Percentiles rank a stretch among this genome's conserved stretches.
These are phyloP conservation scores for Dendrophyllia cribrosa DNA, from an alignment of 64 coral and sea anemone genomes.

Conservation along the genomic window DNA sequence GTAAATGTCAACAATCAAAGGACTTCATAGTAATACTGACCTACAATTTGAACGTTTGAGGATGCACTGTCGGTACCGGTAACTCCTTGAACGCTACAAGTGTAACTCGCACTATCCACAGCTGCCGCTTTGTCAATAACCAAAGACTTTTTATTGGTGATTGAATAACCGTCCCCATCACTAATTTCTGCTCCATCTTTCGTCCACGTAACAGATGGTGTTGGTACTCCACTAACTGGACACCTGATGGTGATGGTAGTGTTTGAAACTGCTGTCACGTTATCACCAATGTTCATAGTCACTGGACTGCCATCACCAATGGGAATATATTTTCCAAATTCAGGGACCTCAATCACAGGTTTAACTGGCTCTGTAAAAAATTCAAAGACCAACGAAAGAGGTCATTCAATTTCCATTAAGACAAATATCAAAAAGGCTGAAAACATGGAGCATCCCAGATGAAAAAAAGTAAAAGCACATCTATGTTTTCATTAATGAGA, in stretches of 20 bases:
- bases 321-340: constrained; percentile 38
- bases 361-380: constrained; percentile 63
- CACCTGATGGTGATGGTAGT: constrained; percentile 76
- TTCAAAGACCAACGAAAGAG: background rate
- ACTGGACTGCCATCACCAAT: constrained; percentile 44
- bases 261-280: constrained; percentile 65
- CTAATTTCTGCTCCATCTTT: constrained; percentile 78
- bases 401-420: too few relatives aligned
- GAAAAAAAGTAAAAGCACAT: too few relatives aligned
- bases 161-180: background rate
- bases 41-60: constrained; percentile 62
- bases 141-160: constrained; percentile 58
- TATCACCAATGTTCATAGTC: constrained; percentile 75
- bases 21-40: constrained; percentile 31
- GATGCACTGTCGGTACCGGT: constrained; percentile 35
- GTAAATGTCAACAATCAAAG: too few relatives aligned
- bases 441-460: too few relatives aligned
- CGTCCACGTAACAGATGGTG: constrained; percentile 71
- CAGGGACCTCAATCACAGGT: constrained; percentile 57
- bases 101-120: constrained; percentile 62
- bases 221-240: constrained; percentile 77
- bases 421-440: too few relatives aligned
- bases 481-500: too few relatives aligned
- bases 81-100: constrained; percentile 53
- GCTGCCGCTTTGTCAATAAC: constrained; percentile 21